Base-by-base conservation (phyloP, 2,113 vertebrate genomes). In the Phyllostomus hastatus region DNA sequence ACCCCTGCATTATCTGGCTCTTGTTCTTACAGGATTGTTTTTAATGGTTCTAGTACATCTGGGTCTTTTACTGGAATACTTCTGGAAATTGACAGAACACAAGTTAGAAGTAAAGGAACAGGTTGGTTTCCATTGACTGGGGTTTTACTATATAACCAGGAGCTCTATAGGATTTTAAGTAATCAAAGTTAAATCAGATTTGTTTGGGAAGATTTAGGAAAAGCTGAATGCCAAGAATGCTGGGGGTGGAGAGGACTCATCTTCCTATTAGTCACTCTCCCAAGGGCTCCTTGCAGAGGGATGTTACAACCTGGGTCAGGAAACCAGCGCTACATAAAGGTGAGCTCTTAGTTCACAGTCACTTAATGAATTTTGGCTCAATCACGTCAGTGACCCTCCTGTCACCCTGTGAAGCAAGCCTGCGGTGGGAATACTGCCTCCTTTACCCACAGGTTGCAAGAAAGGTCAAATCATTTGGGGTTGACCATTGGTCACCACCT, bases 101-200 rank as follows among this genome's bases (percentile, higher is more conserved):
- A 82, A 67, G 31, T 83, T 64, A 67, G 43, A 94, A 95, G 52
- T 80, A 31, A 84, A 81, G 57, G 84, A 88, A 69, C 46, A 86
- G 24, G 5, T 41, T 85, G 33, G n/a, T 79, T 95, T 92, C 89
- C 78, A 93, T 5, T 94, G 89, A 75, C 48, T 84, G 88, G 67
- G 35, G n/a, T 88, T 95, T 96, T 94, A 85, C 76, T 88, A 59
- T 57, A 75, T 33, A 92, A 86, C 22, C 46, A 90, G 80, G 57
- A 90, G 52, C 22, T 52, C 20, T 33, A 48, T 64, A 84, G 26
- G 10, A 72, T 85, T 91, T 88, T 85, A 89, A 97, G 70, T 59
- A 67, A 81, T 81, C 52, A 52, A 64, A 88, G 88, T 91, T 54
- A 95, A 93, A 76, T 88, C 50, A 78, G 35, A 72, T 87, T 95